Conservation (phyloP, 2,797 vertebrate species). For the Meriones psammophilus region DNA sequence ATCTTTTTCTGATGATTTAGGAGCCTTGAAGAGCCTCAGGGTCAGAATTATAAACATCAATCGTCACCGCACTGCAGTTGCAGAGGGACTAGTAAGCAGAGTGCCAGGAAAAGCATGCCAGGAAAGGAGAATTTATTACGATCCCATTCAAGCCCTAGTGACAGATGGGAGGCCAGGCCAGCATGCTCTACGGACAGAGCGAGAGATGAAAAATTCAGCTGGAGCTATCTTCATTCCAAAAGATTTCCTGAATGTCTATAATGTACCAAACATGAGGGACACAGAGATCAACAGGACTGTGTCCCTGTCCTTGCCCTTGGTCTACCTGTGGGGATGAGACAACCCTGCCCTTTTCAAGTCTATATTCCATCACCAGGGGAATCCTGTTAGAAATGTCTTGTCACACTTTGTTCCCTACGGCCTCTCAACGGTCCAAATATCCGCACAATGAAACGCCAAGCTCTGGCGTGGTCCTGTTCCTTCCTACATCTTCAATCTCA, state of each 20-base stretch:
- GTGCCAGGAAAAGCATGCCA: slow-evolving; percentile 79
- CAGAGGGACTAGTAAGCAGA: slow-evolving; percentile 72
- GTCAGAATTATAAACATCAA: slow-evolving; percentile 80
- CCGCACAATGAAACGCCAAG: background rate
- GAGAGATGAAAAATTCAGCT: slow-evolving; percentile 61
- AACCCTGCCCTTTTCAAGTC: slow-evolving; percentile 9
- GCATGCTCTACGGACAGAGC: slow-evolving; percentile 67
- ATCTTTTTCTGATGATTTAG: slow-evolving; percentile 80
- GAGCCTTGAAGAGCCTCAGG: slow-evolving; percentile 70
- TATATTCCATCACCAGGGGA: background rate
- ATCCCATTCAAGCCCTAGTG: slow-evolving; percentile 75
- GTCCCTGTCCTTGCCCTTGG: background rate
- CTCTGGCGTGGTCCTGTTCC: background rate
- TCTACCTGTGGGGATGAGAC: background rate
- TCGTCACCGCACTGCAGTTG: slow-evolving; percentile 40
- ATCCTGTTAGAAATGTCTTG: slow-evolving; percentile 4
- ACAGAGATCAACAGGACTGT: background rate
- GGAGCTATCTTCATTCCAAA: slow-evolving; percentile 37
- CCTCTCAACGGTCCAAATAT: background rate
- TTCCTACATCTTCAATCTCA: background rate
- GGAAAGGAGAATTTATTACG: slow-evolving; percentile 73
- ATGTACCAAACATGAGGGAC: slow-evolving; percentile 4
- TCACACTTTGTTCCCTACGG: background rate
- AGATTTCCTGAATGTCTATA: slow-evolving; percentile 8
- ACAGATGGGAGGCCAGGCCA: slow-evolving; percentile 80